These are phyloP conservation scores for Leptocoma aspasia DNA, from an alignment of 2,113 vertebrate genomes.

Conservation along the genomic window DNA sequence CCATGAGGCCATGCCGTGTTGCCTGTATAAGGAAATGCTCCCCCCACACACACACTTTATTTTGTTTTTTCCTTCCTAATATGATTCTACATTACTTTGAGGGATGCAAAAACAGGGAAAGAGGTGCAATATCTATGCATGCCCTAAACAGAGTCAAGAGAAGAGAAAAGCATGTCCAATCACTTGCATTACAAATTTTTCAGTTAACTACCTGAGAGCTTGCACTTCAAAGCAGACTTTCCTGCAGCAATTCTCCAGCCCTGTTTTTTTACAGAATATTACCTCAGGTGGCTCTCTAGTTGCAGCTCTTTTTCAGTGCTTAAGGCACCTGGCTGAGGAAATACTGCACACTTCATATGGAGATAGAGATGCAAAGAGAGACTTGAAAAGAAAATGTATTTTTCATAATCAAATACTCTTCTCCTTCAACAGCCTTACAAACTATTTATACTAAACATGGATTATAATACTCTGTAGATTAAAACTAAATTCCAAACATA, in stretches of 20 bases:
- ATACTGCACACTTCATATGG: not conserved
- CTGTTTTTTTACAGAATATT: not conserved
- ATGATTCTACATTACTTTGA: not conserved
- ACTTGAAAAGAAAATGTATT: not conserved
- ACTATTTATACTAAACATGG: not conserved
- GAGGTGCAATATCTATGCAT: not conserved
- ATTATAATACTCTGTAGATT: not conserved
- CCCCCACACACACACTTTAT: no score
- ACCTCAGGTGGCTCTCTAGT: not conserved
- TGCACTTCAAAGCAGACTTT: not conserved
- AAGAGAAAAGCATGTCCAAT: not conserved
- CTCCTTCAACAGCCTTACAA: not conserved
- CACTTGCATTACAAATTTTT: not conserved
- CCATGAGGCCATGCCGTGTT: not conserved
- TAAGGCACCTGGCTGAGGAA: not conserved
- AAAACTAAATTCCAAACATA: not conserved
- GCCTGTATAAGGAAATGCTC: not conserved
- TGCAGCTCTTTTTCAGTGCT: not conserved
- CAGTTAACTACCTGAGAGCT: not conserved
- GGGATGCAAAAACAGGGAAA: not conserved
- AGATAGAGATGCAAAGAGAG: not conserved
- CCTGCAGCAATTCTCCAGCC: not conserved
- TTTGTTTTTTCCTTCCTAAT: not conserved
- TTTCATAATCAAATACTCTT: not conserved
- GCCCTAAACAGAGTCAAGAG: not conserved